phyloP scores from a whole-genome alignment of 2,113 vertebrate species.

The Gadus chalcogrammus region DNA sequence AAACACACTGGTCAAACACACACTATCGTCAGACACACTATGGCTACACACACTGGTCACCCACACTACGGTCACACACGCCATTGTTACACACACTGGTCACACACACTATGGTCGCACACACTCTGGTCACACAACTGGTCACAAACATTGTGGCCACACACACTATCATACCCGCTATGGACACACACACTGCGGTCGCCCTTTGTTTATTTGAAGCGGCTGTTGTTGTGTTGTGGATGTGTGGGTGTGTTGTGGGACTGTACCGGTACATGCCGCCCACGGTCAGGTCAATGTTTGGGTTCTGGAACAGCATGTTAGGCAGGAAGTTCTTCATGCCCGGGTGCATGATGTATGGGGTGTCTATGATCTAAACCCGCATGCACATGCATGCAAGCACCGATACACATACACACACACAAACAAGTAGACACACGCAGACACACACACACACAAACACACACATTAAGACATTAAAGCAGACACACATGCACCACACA shows the following conservation, averaged over 20 bases:
- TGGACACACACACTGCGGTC: background rate
- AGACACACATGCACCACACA: conserved; percentile 7
- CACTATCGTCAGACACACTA: background rate
- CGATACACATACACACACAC: conserved; percentile 10
- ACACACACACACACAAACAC: conserved; percentile 4
- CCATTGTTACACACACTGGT: background rate
- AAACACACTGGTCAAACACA: no score
- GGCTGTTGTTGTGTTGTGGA: no score
- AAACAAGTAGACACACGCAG: conserved; percentile 28
- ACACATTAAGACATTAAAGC: conserved; percentile 13
- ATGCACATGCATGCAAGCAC: no score
- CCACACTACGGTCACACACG: background rate
- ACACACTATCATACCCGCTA: background rate
- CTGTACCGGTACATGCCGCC: conserved; percentile 72
- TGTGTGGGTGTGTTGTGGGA: conserved; percentile 4
- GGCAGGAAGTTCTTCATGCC: conserved; percentile 86
- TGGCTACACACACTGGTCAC: no score
- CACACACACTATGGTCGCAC: background rate
- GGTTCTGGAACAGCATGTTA: conserved; percentile 81
- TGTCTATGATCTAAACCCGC: conserved; percentile 83
- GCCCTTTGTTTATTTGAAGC: no score
- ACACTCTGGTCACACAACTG: background rate
- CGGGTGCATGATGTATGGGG: conserved; percentile 83
- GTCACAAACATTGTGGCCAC: no score
- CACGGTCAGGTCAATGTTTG: conserved; percentile 81